phyloP scores from a whole-genome alignment of 2,888 invertebrate genomes.

The Netelia melanura region DNA sequence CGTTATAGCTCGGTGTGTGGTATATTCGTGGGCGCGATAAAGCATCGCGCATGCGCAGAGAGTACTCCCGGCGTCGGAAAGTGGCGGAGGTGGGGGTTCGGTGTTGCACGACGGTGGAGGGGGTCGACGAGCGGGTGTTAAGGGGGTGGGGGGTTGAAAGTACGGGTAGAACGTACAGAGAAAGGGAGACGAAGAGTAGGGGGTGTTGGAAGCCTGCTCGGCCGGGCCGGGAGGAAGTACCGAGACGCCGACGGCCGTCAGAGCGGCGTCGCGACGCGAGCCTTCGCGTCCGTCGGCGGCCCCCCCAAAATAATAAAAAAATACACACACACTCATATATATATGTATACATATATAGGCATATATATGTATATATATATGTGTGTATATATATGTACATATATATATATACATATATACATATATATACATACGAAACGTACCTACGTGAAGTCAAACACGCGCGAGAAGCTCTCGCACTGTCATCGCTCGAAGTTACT shows the following conservation, averaged over 20 bases:
- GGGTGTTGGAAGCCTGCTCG: slow-evolving; percentile 77
- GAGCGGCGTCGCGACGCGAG: slow-evolving; percentile 80
- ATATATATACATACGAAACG: not conserved
- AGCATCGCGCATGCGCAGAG: slow-evolving; percentile 67
- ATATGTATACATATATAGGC: too few relatives aligned
- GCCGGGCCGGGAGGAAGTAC: slow-evolving; percentile 79
- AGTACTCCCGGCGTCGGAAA: slow-evolving; percentile 50
- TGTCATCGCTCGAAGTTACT: not conserved
- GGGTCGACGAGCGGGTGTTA: slow-evolving; percentile 7
- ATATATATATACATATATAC: too few relatives aligned
- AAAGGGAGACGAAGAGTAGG: slow-evolving; percentile 35
- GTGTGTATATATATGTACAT: too few relatives aligned
- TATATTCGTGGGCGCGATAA: slow-evolving; percentile 55
- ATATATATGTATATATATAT: too few relatives aligned
- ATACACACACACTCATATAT: not conserved
- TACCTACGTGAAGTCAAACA: slow-evolving; percentile 13
- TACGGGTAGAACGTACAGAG: slow-evolving; percentile 36
- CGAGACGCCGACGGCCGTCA: slow-evolving; percentile 79
- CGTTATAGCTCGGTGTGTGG: slow-evolving; percentile 45
- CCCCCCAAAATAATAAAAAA: slow-evolving; percentile 33
- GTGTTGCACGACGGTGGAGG: slow-evolving; percentile 23
- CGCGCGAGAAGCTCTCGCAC: not conserved
- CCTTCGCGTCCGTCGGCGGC: slow-evolving; percentile 74
- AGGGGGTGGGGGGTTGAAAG: slow-evolving; percentile 34
- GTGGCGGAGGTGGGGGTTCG: slow-evolving; percentile 13